Evolutionary conservation across 2,797 vertebrate species (phyloP).

Genomic region (Choloepus didactylus): DNA sequence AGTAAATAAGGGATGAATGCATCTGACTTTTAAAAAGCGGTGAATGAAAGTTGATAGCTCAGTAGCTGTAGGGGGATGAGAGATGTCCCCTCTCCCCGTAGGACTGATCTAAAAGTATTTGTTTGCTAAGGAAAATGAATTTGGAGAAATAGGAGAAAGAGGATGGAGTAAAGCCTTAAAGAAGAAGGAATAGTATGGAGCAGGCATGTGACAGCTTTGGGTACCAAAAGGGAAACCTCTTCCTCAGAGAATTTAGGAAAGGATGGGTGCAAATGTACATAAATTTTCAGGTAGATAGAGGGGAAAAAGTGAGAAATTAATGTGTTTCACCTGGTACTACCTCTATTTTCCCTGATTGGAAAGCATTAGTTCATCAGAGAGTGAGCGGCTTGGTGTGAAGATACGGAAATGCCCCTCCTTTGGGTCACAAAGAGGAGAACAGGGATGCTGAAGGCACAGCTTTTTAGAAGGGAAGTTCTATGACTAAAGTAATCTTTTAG

Average conservation of each 20-base stretch:
- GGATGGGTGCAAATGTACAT: background rate
- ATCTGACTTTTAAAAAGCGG: accelerated
- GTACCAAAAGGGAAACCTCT: accelerated
- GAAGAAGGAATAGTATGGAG: accelerated
- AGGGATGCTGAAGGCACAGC: no score
- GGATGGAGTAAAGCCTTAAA: accelerated
- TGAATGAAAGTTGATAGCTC: accelerated
- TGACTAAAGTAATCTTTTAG: accelerated
- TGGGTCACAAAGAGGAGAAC: no score
- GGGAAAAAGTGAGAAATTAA: accelerated
- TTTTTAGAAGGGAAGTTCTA: background rate
- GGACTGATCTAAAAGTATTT: accelerated
- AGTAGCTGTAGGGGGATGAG: accelerated
- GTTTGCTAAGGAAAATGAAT: background rate
- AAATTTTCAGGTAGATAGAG: accelerated
- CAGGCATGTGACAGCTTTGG: accelerated
- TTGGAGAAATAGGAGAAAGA: background rate
- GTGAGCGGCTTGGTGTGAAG: no score
- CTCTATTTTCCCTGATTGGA: background rate
- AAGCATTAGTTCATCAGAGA: accelerated
- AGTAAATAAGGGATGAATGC: accelerated
- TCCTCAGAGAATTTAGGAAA: background rate
- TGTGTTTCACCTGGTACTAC: background rate
- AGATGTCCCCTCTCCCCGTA: accelerated
- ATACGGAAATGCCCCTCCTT: no score